Percentiles rank a stretch among this genome's conserved stretches.
Evolutionary conservation across 1,140 invertebrate species (phyloP).

Genomic region (Cryptotermes secundus): DNA sequence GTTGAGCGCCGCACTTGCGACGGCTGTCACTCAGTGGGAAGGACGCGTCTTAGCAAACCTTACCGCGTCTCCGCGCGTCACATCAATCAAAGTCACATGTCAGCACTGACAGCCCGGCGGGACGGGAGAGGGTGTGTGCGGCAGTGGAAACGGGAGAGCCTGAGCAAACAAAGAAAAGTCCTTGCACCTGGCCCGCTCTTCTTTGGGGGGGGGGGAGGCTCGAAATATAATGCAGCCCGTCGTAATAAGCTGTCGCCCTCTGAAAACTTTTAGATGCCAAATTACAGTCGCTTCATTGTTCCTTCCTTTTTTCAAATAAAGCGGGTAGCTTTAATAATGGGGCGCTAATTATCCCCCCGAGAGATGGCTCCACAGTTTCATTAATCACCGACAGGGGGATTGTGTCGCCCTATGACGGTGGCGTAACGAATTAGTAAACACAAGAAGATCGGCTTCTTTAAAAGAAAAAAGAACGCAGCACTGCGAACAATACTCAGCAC

Average conservation of each 20-base stretch:
- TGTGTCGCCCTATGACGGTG: conserved; percentile 5
- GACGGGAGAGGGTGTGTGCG: too few species aligned
- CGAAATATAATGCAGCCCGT: background rate
- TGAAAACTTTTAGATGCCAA: conserved; percentile 3
- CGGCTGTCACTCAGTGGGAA: too few species aligned
- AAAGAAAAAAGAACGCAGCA: background rate
- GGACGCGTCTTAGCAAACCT: too few species aligned
- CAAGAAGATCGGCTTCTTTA: conserved; percentile 18
- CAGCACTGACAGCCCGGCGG: too few species aligned
- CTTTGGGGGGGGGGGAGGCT: too few species aligned
- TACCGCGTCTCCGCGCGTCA: too few species aligned
- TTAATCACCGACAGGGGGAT: conserved; percentile 10
- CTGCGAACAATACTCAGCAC: background rate
- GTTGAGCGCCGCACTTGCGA: too few species aligned
- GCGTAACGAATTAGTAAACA: conserved; percentile 19
- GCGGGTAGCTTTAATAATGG: conserved; percentile 15
- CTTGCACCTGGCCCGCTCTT: background rate
- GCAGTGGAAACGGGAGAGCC: too few species aligned
- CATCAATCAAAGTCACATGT: too few species aligned
- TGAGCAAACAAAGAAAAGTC: background rate
- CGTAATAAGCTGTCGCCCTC: conserved; percentile 9
- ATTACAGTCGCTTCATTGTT: conserved; percentile 5
- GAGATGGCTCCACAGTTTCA: conserved; percentile 17
- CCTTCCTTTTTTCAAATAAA: conserved; percentile 12
- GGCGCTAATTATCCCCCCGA: conserved; percentile 11